A percentile compares a stretch with the other conserved stretches of the same genome.
Conservation (phyloP, 2,113 vertebrate species). For the Mungos mungo region DNA sequence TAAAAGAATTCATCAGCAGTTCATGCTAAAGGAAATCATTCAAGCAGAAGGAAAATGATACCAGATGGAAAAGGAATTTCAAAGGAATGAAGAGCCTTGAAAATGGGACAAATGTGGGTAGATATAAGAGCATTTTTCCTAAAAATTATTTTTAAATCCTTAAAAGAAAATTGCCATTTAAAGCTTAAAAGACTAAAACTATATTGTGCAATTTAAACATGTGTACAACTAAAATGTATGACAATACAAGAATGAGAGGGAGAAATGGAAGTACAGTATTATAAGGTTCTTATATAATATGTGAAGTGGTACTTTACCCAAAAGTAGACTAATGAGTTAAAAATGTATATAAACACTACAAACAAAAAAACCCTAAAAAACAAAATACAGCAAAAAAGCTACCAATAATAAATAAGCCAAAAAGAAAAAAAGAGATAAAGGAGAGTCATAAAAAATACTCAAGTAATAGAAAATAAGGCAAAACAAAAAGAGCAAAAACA, state of each 20-base stretch:
- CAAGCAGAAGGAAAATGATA: slow-evolving; percentile 5
- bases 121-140: neutral
- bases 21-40: neutral
- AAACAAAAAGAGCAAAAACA: neutral
- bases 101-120: neutral
- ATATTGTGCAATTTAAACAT: neutral
- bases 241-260: neutral
- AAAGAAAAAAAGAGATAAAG: neutral
- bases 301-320: neutral
- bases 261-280: neutral
- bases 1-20: neutral
- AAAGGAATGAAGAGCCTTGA: neutral
- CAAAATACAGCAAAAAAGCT: neutral
- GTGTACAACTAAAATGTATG: neutral
- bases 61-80: neutral
- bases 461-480: neutral
- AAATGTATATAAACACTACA: neutral
- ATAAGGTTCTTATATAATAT: neutral
- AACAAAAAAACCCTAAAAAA: neutral
- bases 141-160: neutral
- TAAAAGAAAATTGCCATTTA: neutral
- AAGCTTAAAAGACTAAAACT: neutral
- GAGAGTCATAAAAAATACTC: neutral
- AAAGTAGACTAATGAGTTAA: neutral
- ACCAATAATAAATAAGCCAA: neutral